Percentiles rank a stretch among this genome's conserved stretches.
phyloP scores from a whole-genome alignment of 2,888 invertebrate genomes.

The Rotaria magnacalcarata region DNA sequence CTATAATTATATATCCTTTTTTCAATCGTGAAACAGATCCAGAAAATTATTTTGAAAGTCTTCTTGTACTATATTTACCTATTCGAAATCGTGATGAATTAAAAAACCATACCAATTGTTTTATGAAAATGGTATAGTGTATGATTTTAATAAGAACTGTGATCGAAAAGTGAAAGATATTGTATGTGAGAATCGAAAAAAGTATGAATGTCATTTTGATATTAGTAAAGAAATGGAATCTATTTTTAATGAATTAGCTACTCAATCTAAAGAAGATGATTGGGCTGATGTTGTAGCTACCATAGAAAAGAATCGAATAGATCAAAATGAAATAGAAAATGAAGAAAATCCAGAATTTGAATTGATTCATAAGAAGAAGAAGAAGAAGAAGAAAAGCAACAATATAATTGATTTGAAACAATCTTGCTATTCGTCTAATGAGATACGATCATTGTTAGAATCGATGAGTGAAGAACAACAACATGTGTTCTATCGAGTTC shows the following conservation, averaged over 20 bases:
- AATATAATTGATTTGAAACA: not conserved
- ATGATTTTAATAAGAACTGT: not conserved
- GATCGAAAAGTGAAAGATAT: not conserved
- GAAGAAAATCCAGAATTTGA: not conserved
- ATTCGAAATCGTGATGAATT: not conserved
- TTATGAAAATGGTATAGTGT: not conserved
- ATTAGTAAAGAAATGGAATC: not conserved
- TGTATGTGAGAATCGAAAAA: not conserved
- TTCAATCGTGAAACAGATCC: not conserved
- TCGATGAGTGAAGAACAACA: constrained; percentile 44
- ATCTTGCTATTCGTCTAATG: not conserved
- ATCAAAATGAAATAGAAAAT: not conserved
- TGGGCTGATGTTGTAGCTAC: not conserved
- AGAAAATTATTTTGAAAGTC: not conserved
- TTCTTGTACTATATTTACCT: not conserved
- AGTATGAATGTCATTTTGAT: not conserved
- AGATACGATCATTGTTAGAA: not conserved
- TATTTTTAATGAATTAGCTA: not conserved
- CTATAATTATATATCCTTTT: not conserved
- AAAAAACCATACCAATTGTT: not conserved
- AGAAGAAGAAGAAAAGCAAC: not conserved
- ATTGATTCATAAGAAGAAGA: not conserved
- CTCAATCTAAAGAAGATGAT: not conserved
- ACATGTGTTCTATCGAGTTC: constrained; percentile 43
- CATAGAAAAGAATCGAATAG: not conserved